phyloP scores from a whole-genome alignment of 1,140 invertebrate species.

The Potamilus streckersoni region DNA sequence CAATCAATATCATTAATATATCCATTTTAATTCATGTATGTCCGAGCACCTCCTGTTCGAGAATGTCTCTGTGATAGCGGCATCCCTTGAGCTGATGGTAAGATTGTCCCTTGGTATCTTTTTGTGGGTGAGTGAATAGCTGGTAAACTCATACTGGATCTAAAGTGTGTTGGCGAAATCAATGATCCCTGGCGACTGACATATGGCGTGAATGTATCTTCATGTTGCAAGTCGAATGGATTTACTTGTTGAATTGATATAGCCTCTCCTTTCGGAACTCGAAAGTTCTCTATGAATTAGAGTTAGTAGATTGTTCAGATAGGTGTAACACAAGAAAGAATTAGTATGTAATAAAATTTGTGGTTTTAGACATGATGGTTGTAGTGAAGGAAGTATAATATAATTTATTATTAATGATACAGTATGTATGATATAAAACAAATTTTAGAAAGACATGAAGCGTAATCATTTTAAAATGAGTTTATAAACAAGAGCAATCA shows the following conservation, averaged over 20 bases:
- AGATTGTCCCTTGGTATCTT: constrained; percentile 15
- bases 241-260: constrained; percentile 31
- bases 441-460: too few relatives aligned
- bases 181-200: constrained; percentile 25
- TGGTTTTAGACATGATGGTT: too few relatives aligned
- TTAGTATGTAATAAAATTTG: too few relatives aligned
- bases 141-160: constrained; percentile 19
- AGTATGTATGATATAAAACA: too few relatives aligned
- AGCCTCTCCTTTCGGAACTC: constrained; percentile 29
- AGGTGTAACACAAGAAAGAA: neutral
- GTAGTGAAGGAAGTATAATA: too few relatives aligned
- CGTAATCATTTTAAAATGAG: too few relatives aligned
- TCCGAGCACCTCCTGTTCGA: too few relatives aligned
- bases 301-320: constrained; percentile 2
- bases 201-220: constrained; percentile 31
- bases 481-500: too few relatives aligned
- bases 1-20: too few relatives aligned
- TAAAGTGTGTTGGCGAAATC: constrained; percentile 14
- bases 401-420: too few relatives aligned
- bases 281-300: constrained; percentile 29
- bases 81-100: constrained; percentile 17
- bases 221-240: constrained; percentile 25
- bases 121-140: constrained; percentile 12
- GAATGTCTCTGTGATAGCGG: constrained; percentile 12
- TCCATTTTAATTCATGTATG: too few relatives aligned